These are phyloP conservation scores for Bugulina stolonifera DNA, from an alignment of 2,888 invertebrate species.

Conservation along the genomic window DNA sequence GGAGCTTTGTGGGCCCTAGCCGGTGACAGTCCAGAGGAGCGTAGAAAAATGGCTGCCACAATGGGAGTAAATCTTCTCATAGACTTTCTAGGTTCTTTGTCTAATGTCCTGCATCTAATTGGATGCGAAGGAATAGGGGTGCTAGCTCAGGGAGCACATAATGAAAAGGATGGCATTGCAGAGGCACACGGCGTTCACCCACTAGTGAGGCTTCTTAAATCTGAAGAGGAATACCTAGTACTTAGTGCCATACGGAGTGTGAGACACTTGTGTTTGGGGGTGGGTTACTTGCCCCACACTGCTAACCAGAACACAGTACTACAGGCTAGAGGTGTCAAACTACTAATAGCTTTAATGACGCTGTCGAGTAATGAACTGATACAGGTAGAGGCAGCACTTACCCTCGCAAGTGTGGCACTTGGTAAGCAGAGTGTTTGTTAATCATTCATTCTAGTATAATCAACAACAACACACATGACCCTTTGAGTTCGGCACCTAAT, in stretches of 20 bases:
- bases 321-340: slow-evolving; percentile 43
- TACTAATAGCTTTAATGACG: slow-evolving; percentile 48
- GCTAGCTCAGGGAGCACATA: slow-evolving; percentile 46
- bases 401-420: slow-evolving; percentile 45
- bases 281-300: slow-evolving; percentile 45
- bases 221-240: slow-evolving; percentile 47
- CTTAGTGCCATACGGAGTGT: slow-evolving; percentile 46
- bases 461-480: too few species aligned
- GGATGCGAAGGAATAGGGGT: slow-evolving; percentile 50
- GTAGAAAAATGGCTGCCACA: slow-evolving; percentile 43
- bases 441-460: too few species aligned
- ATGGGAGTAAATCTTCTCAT: slow-evolving; percentile 47
- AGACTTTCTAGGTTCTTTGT: slow-evolving; percentile 46
- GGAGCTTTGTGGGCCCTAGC: slow-evolving; percentile 49
- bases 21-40: slow-evolving; percentile 42
- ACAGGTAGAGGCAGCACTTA: slow-evolving; percentile 49
- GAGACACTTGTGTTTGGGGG: slow-evolving; percentile 45
- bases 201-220: slow-evolving; percentile 42
- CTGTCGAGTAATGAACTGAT: slow-evolving; percentile 45
- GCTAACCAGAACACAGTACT: slow-evolving; percentile 44
- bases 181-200: slow-evolving; percentile 45
- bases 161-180: slow-evolving; percentile 43
- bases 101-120: slow-evolving; percentile 47
- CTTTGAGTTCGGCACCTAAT: too few species aligned
- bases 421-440: slow-evolving; percentile 35